These are phyloP conservation scores for Phycodurus eques DNA, from an alignment of 2,113 vertebrate genomes.

Conservation along the genomic window DNA sequence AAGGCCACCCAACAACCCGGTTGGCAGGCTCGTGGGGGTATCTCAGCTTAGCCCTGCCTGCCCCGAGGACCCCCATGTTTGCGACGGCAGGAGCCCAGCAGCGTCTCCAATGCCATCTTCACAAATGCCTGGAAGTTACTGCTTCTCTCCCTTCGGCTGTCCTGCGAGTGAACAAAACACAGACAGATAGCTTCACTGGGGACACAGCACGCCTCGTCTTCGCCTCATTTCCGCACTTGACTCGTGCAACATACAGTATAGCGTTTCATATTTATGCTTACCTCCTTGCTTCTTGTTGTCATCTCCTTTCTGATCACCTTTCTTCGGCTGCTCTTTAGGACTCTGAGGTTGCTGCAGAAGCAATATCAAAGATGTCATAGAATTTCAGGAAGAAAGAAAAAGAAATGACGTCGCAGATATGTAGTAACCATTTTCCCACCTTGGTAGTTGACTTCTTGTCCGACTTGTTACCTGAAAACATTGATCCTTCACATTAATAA, in stretches of 20 bases:
- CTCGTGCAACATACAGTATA: no score
- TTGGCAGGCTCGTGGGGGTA: conserved; percentile 14
- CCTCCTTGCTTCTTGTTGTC: conserved; percentile 82
- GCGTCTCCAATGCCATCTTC: conserved; percentile 78
- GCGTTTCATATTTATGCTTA: conserved; percentile 54
- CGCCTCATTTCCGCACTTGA: conserved; percentile 13
- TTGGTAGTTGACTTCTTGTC: conserved; percentile 80
- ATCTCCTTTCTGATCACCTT: conserved; percentile 81
- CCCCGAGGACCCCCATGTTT: conserved; percentile 61
- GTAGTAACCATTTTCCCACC: conserved; percentile 53
- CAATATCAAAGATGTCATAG: background rate
- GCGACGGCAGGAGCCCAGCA: conserved; percentile 74
- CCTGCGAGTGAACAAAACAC: conserved; percentile 62
- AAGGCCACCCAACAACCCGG: conserved; percentile 28
- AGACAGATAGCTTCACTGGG: conserved; percentile 64
- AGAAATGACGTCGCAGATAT: background rate
- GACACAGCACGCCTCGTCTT: conserved; percentile 31
- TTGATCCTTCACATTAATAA: conserved; percentile 1
- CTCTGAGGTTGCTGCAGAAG: conserved; percentile 73
- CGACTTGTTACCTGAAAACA: conserved; percentile 75
- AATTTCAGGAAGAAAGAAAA: background rate
- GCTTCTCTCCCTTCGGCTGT: conserved; percentile 82
- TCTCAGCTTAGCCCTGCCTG: conserved; percentile 57
- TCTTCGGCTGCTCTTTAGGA: conserved; percentile 80
- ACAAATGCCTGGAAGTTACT: conserved; percentile 79